Evolutionary conservation across 1,140 invertebrate species (phyloP), one percentile per base, ranked within the genome.

Genomic region (Notospermus geniculatus): DNA sequence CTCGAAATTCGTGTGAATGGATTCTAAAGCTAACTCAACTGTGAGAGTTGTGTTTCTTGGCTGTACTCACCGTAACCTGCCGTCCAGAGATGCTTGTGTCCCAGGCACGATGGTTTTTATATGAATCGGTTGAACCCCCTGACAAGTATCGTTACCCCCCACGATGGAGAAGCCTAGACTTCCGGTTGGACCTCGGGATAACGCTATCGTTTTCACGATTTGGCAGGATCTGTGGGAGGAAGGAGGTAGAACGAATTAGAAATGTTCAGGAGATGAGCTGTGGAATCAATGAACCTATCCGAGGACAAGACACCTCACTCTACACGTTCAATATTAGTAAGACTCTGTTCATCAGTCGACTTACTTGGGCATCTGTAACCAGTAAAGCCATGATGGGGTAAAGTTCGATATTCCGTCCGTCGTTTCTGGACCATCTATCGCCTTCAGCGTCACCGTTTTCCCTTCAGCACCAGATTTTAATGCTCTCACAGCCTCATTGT

Each of bases 81-180:
- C 83, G 67, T 84, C 82, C 61, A 80, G 77, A 23, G 78, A 79
- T n/a, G 84, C 84, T 13, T 83, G 82, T 11, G 83, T 83, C 23
- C 81, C 79, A 30, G 76, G 74, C 5, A 85, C 82, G 56, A 85
- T 79, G 62, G 83, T 83, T 46, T 85, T 81, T 23, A 85, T 79
- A 69, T 83, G 82, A 56, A 85, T 80, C 13, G 83, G 80, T 62
- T 84, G 75, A 29, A 74, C 64, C 28, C 80, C 82, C 50, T 79
- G 73, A 41, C 75, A 71, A 52, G 78, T 79, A 63, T 84, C 83
- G 54, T 71, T 71, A 2, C 84, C 84, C 23, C 84, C 84, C 2
- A 84, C 83, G 41, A 85, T 80, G 30, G 83, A 83, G 68, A 85
- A 85, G 2, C 84, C 84, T 27, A 85, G 71, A 67, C 78, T 82